Percentiles rank a stretch among this genome's conserved stretches.
These are phyloP conservation scores for Scaptomyza tumidula DNA, from an alignment of 2,888 invertebrate genomes.

Conservation along the genomic window DNA sequence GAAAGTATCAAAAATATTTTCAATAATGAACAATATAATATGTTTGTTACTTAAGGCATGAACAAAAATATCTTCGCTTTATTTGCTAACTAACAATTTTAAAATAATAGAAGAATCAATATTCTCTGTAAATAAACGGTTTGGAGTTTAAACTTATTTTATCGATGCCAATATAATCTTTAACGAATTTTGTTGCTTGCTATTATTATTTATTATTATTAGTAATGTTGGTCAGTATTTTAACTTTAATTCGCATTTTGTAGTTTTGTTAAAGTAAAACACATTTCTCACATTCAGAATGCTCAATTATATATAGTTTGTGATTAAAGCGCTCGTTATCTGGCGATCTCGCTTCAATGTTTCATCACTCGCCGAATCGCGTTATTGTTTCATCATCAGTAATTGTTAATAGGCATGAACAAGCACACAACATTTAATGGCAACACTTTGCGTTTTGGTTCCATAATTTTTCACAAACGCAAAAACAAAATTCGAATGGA, in stretches of 20 bases:
- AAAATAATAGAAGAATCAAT: too few relatives aligned
- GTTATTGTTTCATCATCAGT: conserved; percentile 3
- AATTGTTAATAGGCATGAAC: conserved; percentile 12
- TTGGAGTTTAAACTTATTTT: too few relatives aligned
- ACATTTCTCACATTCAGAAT: too few relatives aligned
- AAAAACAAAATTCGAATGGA: conserved; percentile 29
- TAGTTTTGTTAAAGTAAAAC: too few relatives aligned
- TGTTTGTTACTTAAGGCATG: background rate
- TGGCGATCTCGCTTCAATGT: background rate
- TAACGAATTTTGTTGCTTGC: too few relatives aligned
- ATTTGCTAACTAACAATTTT: too few relatives aligned
- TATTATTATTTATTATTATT: too few relatives aligned
- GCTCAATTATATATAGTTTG: background rate
- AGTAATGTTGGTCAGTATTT: too few relatives aligned
- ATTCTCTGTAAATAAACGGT: background rate
- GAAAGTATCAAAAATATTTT: too few relatives aligned
- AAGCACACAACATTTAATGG: conserved; percentile 13
- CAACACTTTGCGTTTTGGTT: conserved; percentile 52
- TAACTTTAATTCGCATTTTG: too few relatives aligned
- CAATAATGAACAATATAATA: background rate
- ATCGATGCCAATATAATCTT: too few relatives aligned
- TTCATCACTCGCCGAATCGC: background rate
- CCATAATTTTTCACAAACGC: conserved; percentile 59
- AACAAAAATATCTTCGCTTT: too few relatives aligned
- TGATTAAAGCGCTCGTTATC: background rate